Conservation (phyloP, 2,113 vertebrate species). For the Arvicanthis niloticus region DNA sequence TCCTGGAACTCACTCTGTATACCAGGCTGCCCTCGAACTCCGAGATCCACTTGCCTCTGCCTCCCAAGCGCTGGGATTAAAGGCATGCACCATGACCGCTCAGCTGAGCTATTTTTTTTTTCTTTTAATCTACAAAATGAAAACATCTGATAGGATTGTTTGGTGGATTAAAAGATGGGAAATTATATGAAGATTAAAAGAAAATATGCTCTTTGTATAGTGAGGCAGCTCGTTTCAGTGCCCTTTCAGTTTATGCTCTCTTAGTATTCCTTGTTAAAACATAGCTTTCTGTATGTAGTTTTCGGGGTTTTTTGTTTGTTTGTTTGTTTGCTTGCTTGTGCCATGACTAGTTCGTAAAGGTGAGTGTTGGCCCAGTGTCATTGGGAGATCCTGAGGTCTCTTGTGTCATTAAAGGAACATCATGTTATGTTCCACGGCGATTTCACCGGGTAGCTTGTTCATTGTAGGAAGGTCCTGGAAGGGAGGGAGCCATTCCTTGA, state of each 20-base stretch:
- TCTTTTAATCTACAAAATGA: conserved; percentile 30
- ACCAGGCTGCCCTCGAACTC: not conserved
- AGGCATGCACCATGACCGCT: not conserved
- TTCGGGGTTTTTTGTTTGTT: not conserved
- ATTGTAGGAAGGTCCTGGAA: conserved; percentile 27
- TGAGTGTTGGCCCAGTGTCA: not conserved
- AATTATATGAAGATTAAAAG: not conserved
- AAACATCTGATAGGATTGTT: conserved; percentile 31
- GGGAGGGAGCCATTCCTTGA: conserved; percentile 21
- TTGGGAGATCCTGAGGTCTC: not conserved
- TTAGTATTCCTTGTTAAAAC: not conserved
- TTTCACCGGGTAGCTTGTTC: conserved; percentile 32
- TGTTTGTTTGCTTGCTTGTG: conserved; percentile 4
- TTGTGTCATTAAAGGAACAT: conserved; percentile 43
- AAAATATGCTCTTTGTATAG: not conserved
- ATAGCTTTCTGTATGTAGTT: not conserved
- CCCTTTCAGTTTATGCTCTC: not conserved
- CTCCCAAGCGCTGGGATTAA: not conserved
- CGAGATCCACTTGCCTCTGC: not conserved
- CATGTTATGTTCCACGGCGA: not conserved
- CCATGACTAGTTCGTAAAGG: not conserved
- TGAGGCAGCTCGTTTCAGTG: not conserved
- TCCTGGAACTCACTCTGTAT: not conserved
- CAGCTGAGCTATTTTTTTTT: not conserved
- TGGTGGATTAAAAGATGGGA: conserved; percentile 29